A percentile compares a stretch with the other conserved stretches of the same genome.
Evolutionary conservation across 2,888 invertebrate genomes (phyloP).

Genomic region (Tetranychus piercei): DNA sequence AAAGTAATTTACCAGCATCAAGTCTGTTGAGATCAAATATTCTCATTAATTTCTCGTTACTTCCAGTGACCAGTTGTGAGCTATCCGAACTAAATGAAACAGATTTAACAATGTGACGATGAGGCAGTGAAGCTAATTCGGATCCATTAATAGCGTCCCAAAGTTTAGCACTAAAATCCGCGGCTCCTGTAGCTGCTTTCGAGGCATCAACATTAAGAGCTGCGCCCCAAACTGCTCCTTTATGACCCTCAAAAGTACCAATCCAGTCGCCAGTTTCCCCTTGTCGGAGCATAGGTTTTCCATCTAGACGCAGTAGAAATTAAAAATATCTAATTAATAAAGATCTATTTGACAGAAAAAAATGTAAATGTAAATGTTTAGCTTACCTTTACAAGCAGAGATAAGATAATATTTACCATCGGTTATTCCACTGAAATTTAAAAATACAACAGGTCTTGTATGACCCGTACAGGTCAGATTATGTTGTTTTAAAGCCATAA

Average conservation of each 20-base stretch:
- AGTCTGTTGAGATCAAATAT: slow-evolving; percentile 76
- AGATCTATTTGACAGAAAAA: not conserved
- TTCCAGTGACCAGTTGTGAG: slow-evolving; percentile 63
- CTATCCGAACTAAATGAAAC: slow-evolving; percentile 75
- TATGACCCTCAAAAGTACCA: slow-evolving; percentile 93
- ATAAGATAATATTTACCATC: slow-evolving; percentile 85
- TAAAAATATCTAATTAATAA: not conserved
- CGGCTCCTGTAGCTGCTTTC: slow-evolving; percentile 82
- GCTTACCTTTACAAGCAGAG: slow-evolving; percentile 89
- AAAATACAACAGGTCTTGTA: slow-evolving; percentile 86
- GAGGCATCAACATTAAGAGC: slow-evolving; percentile 74
- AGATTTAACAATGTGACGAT: slow-evolving; percentile 90
- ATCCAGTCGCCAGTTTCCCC: slow-evolving; percentile 98
- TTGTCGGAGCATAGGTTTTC: slow-evolving; percentile 90
- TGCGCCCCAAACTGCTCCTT: slow-evolving; percentile 97
- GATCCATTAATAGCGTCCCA: slow-evolving; percentile 87
- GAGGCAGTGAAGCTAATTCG: slow-evolving; percentile 75
- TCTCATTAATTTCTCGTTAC: slow-evolving; percentile 78
- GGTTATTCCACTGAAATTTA: slow-evolving; percentile 85
- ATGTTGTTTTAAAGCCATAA: not conserved
- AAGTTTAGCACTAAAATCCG: slow-evolving; percentile 85
- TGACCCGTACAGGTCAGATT: slow-evolving; percentile 68
- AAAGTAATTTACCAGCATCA: slow-evolving; percentile 46
- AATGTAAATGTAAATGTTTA: not conserved
- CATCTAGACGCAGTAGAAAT: slow-evolving; percentile 48